Evolutionary conservation across 2,113 vertebrate species (phyloP).

Genomic region (Hemichromis elongatus): DNA sequence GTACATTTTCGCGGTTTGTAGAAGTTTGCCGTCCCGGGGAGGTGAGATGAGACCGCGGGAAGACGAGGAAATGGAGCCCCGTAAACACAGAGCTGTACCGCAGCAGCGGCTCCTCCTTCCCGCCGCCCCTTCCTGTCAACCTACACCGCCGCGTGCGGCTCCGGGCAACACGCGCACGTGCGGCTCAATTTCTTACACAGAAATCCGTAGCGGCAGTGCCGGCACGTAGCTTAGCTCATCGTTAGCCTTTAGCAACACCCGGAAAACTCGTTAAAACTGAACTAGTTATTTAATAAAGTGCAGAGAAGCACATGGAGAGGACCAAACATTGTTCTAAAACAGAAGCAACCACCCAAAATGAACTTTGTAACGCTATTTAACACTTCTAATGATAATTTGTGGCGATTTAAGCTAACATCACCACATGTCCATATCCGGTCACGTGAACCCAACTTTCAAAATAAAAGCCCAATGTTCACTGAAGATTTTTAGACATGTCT

Average conservation of each 20-base stretch:
- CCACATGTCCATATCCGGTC: not conserved
- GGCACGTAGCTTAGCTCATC: not conserved
- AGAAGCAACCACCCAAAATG: accelerated
- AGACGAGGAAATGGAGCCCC: not conserved
- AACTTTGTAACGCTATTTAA: not conserved
- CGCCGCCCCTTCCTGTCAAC: conserved; percentile 34
- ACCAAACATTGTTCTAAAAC: not conserved
- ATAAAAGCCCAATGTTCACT: not conserved
- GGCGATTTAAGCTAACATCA: not conserved
- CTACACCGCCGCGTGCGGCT: not conserved
- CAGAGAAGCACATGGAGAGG: not conserved
- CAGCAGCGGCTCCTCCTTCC: conserved; percentile 26
- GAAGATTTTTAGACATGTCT: not conserved
- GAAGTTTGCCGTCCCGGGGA: not conserved
- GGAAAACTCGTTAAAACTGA: not conserved
- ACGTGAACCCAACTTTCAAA: not conserved
- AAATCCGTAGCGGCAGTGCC: not conserved
- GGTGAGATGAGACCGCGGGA: not conserved
- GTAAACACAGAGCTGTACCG: not conserved
- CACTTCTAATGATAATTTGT: not conserved
- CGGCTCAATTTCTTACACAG: not conserved
- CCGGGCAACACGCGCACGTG: not conserved
- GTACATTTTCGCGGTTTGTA: conserved; percentile 70
- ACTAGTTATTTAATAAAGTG: not conserved
- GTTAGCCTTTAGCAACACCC: not conserved